A percentile compares a stretch with the other conserved stretches of the same genome.
Evolutionary conservation across 2,113 vertebrate species (phyloP).

Genomic region (Herpetotheres cachinnans): DNA sequence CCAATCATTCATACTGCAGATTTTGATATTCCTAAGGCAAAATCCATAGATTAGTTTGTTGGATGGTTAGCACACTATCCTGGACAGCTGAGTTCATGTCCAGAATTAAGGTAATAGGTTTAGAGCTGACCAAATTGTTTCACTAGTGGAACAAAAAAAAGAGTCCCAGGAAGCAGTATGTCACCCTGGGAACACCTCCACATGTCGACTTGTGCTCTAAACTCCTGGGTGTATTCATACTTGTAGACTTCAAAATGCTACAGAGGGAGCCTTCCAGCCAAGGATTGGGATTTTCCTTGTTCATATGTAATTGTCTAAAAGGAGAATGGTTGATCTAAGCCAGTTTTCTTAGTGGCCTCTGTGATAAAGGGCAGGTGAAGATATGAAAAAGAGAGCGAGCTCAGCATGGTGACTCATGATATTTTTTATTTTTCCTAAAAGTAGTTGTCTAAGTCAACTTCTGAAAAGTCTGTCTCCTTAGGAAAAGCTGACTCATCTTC

Average conservation of each 20-base stretch:
- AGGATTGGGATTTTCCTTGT: not conserved
- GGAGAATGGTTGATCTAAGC: not conserved
- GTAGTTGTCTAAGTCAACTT: not conserved
- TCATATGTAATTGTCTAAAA: not conserved
- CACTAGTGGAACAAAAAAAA: not conserved
- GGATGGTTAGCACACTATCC: rapidly evolving
- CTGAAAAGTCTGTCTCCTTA: not conserved
- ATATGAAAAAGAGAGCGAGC: not conserved
- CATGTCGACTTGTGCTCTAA: not conserved
- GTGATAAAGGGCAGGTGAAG: not conserved
- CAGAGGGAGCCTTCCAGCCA: not conserved
- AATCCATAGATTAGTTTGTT: not conserved
- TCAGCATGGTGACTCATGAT: not conserved
- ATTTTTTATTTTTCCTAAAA: not conserved
- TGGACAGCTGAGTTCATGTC: not conserved
- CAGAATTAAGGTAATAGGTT: not conserved
- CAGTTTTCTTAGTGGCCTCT: not conserved
- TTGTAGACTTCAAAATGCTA: not conserved
- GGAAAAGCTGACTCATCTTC: not conserved
- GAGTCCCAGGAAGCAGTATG: not conserved
- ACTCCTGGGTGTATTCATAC: not conserved
- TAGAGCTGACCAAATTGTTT: not conserved
- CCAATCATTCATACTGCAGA: not conserved
- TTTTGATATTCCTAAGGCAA: not conserved
- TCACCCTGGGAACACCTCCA: not conserved